These are phyloP conservation scores for Polyommatus iphigenia DNA, from an alignment of 2,888 invertebrate species.

Conservation along the genomic window DNA sequence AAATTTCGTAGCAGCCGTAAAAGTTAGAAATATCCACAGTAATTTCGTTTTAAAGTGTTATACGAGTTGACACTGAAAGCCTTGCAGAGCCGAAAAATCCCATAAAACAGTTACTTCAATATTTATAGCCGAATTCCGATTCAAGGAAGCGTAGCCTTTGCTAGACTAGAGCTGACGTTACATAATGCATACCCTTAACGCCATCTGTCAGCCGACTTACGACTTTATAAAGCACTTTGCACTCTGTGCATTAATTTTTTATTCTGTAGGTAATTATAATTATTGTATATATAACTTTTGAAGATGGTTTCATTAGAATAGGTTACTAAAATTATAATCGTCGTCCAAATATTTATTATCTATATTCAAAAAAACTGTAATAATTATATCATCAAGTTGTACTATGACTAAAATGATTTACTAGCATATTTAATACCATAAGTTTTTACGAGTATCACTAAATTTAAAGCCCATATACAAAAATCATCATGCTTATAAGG, in stretches of 20 bases:
- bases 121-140: constrained; percentile 23
- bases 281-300: too few relatives aligned
- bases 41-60: neutral
- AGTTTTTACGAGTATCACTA: too few relatives aligned
- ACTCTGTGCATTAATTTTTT: neutral
- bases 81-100: neutral
- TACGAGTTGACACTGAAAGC: neutral
- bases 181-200: constrained; percentile 13
- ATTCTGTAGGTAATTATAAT: neutral
- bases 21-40: neutral
- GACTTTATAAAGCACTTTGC: neutral
- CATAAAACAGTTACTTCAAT: constrained; percentile 19
- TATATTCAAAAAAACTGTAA: too few relatives aligned
- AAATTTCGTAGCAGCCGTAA: neutral
- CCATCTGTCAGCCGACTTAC: neutral
- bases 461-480: too few relatives aligned
- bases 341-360: too few relatives aligned
- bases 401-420: too few relatives aligned
- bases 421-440: too few relatives aligned
- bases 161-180: constrained; percentile 1
- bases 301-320: too few relatives aligned
- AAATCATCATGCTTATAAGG: too few relatives aligned
- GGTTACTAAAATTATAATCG: too few relatives aligned
- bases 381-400: too few relatives aligned
- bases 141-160: neutral